Evolutionary conservation across 2,797 vertebrate species (phyloP).

Genomic region (Melanotaenia pygmaea): DNA sequence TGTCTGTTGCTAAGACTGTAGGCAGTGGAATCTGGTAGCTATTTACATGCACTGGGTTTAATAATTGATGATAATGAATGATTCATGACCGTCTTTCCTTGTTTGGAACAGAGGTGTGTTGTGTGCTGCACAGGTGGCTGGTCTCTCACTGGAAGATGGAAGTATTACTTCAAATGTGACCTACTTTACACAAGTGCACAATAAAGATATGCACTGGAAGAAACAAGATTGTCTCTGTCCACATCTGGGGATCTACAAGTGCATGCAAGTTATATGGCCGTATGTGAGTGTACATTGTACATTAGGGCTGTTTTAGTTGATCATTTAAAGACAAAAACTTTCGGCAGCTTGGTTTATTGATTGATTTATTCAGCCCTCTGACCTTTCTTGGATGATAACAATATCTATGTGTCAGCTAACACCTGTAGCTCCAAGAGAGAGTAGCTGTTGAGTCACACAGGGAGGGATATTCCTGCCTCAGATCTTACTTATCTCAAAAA

Average conservation of each 20-base stretch:
- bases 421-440: slow-evolving; percentile 56
- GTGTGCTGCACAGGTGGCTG: slow-evolving; percentile 51
- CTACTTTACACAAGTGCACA: slow-evolving; percentile 32
- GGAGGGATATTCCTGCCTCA: slow-evolving; percentile 3
- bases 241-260: slow-evolving; percentile 15
- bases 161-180: slow-evolving; percentile 24
- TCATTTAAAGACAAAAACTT: slow-evolving; percentile 32
- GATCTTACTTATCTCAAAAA: slow-evolving; percentile 30
- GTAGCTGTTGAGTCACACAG: slow-evolving; percentile 32
- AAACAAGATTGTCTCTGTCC: slow-evolving; percentile 15
- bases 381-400: slow-evolving; percentile 60
- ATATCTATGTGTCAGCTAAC: slow-evolving; percentile 51
- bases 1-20: slow-evolving; percentile 7
- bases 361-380: slow-evolving; percentile 15
- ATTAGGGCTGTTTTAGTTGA: slow-evolving; percentile 20
- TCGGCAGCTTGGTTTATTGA: slow-evolving; percentile 51
- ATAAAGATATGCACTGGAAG: slow-evolving; percentile 15
- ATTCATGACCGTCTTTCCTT: slow-evolving; percentile 65
- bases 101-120: slow-evolving; percentile 53
- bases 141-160: slow-evolving; percentile 29
- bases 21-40: slow-evolving; percentile 13
- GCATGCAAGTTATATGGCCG: neutral
- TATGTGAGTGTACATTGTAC: neutral
- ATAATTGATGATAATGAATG: slow-evolving; percentile 74
- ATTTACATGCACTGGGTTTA: slow-evolving; percentile 55